phyloP scores from a whole-genome alignment of 1,140 invertebrate species.

The Uloborus diversus region DNA sequence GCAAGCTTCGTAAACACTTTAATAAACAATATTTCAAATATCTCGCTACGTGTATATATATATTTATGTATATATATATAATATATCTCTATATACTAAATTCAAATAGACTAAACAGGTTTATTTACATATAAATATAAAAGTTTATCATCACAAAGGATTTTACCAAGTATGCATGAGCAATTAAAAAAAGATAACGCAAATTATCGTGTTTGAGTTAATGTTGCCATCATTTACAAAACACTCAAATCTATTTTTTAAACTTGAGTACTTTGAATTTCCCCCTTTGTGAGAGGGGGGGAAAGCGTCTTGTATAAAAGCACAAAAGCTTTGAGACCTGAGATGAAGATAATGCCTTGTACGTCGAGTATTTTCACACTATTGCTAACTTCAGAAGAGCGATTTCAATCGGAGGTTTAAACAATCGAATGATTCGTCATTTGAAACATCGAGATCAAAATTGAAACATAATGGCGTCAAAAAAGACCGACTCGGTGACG shows the following conservation, averaged over 20 bases:
- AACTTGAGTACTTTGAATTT: background rate
- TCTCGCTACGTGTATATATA: constrained; percentile 10
- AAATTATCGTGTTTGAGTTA: background rate
- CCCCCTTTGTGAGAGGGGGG: background rate
- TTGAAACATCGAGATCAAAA: too few species aligned
- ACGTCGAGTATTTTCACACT: constrained; percentile 8
- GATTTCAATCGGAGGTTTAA: too few species aligned
- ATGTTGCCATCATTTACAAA: background rate
- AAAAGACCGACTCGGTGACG: too few species aligned
- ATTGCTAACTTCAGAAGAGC: too few species aligned
- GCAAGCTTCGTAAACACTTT: constrained; percentile 35
- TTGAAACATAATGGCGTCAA: too few species aligned
- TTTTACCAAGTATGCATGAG: constrained; percentile 47
- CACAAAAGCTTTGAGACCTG: background rate
- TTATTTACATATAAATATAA: constrained; percentile 57
- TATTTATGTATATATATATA: constrained; percentile 32
- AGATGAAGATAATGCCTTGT: background rate
- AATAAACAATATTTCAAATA: background rate
- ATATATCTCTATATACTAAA: constrained; percentile 56
- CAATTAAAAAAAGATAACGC: constrained; percentile 24
- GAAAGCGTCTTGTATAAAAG: constrained; percentile 1
- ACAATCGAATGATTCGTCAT: too few species aligned
- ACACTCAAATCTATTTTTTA: background rate
- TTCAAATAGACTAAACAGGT: constrained; percentile 49
- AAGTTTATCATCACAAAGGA: constrained; percentile 44